These are phyloP conservation scores for Chelonia mydas DNA, from an alignment of 2,797 vertebrate species.

Conservation along the genomic window DNA sequence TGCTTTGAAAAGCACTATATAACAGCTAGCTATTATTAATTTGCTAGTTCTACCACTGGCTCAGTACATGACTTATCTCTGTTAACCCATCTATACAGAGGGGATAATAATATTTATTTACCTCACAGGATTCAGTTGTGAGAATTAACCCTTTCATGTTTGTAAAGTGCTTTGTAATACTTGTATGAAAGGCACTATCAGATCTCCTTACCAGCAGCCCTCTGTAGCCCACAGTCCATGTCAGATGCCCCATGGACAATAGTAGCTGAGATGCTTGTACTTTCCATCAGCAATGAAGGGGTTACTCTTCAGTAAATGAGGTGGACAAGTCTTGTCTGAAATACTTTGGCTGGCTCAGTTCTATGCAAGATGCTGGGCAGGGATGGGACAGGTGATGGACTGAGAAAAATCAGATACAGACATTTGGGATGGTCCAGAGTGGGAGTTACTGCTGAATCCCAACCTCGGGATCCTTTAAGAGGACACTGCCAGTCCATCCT, in stretches of 20 bases:
- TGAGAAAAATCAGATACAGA: accelerated
- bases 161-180: background rate
- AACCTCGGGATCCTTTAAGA: background rate
- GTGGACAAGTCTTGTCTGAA: accelerated
- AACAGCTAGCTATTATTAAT: background rate
- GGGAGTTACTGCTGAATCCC: background rate
- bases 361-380: accelerated
- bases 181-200: background rate
- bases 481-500: conserved; percentile 29
- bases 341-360: accelerated
- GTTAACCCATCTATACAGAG: background rate
- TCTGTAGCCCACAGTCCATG: accelerated
- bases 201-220: background rate
- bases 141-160: background rate
- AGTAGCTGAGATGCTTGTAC: background rate
- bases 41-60: background rate
- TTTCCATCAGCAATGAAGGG: background rate
- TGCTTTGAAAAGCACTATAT: background rate
- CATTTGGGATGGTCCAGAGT: too few species aligned
- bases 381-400: background rate
- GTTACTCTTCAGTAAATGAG: background rate
- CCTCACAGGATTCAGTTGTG: background rate
- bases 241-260: background rate
- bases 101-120: background rate
- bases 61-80: background rate